These are phyloP conservation scores for Anguilla japonica DNA, from an alignment of 2,113 vertebrate genomes.

Conservation along the genomic window DNA sequence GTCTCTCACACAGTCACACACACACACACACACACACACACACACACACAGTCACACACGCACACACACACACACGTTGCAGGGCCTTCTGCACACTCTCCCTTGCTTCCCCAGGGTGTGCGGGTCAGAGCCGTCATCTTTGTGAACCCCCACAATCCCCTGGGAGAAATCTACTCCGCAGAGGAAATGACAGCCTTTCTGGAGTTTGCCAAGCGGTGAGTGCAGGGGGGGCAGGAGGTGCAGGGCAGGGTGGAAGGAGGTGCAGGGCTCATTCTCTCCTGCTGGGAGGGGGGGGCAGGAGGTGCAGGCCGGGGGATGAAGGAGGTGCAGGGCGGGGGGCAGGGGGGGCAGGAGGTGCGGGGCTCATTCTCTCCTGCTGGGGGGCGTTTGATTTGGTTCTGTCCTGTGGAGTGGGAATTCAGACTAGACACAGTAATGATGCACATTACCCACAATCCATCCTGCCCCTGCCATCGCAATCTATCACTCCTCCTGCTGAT, in stretches of 20 bases:
- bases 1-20: not conserved
- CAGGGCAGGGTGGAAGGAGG: too few species aligned
- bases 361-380: too few species aligned
- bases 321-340: too few species aligned
- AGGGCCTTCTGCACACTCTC: not conserved
- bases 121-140: slow-evolving; percentile 84
- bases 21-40: not conserved
- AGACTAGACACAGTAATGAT: too few species aligned
- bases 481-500: too few species aligned
- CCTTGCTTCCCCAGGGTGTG: slow-evolving; percentile 72
- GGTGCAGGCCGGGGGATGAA: too few species aligned
- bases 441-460: not conserved
- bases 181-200: slow-evolving; percentile 83
- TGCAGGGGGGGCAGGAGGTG: slow-evolving; percentile 3
- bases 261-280: too few species aligned
- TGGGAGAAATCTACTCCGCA: slow-evolving; percentile 86
- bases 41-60: not conserved
- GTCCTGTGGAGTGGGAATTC: too few species aligned
- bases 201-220: slow-evolving; percentile 92
- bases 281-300: too few species aligned
- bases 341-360: too few species aligned
- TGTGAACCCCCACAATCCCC: slow-evolving; percentile 92
- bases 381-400: too few species aligned
- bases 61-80: slow-evolving; percentile 13
- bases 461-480: not conserved